phyloP scores from a whole-genome alignment of 2,888 invertebrate genomes.

The Fabriciana adippe region DNA sequence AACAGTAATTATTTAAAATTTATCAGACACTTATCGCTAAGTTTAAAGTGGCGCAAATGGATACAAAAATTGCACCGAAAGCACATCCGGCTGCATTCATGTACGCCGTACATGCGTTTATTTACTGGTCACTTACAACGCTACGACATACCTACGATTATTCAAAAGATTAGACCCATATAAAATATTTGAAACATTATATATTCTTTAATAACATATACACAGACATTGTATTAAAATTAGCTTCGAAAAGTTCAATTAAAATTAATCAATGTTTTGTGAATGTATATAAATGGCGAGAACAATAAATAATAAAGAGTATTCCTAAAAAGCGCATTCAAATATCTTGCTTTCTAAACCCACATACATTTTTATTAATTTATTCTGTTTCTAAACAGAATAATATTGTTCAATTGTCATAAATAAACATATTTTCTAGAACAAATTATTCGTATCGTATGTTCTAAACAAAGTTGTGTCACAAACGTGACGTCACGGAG shows the following conservation, averaged over 20 bases:
- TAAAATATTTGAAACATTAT: background rate
- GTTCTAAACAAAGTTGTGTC: slow-evolving; percentile 24
- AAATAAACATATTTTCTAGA: background rate
- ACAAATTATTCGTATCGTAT: slow-evolving; percentile 26
- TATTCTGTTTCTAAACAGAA: too few relatives aligned
- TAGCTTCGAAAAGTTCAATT: too few relatives aligned
- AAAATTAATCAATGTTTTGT: too few relatives aligned
- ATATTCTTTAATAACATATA: background rate
- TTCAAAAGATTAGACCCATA: background rate
- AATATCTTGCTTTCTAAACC: too few relatives aligned
- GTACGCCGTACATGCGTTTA: slow-evolving; percentile 32
- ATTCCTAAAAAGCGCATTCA: too few relatives aligned
- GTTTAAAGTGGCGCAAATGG: slow-evolving; percentile 41
- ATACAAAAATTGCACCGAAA: slow-evolving; percentile 44
- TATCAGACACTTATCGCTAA: slow-evolving; percentile 42
- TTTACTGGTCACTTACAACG: slow-evolving; percentile 19
- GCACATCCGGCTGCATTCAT: slow-evolving; percentile 42
- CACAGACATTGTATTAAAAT: too few relatives aligned
- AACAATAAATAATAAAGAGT: too few relatives aligned
- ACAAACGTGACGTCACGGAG: slow-evolving; percentile 49
- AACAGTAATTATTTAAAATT: slow-evolving; percentile 36
- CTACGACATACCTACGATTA: slow-evolving; percentile 32
- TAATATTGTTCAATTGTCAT: too few relatives aligned
- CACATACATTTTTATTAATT: too few relatives aligned
- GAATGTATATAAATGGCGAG: too few relatives aligned